Evolutionary conservation across 2,113 vertebrate species (phyloP).

Genomic region (Saccopteryx leptura): DNA sequence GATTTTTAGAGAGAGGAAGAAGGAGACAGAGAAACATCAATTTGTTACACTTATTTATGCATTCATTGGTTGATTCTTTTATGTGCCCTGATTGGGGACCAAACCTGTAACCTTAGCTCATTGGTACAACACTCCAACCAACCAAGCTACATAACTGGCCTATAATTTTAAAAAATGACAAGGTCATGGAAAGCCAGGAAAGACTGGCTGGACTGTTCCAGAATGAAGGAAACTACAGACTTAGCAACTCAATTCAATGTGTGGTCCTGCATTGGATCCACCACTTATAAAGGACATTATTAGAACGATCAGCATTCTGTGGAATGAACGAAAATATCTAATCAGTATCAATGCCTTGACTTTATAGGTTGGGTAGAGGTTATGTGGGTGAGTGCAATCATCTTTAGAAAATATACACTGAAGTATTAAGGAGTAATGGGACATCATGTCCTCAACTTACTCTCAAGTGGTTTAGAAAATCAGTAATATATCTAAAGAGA

Average conservation of each 20-base stretch:
- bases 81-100: no score
- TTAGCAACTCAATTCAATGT: no score
- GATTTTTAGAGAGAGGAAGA: no score
- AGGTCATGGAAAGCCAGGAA: background rate
- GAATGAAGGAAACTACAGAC: background rate
- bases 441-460: background rate
- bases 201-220: background rate
- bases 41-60: no score
- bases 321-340: background rate
- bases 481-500: background rate
- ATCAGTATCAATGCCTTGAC: background rate
- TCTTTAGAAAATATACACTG: background rate
- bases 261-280: background rate
- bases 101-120: no score
- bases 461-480: background rate
- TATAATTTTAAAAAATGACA: background rate
- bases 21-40: no score
- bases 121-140: no score
- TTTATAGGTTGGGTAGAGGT: background rate
- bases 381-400: background rate
- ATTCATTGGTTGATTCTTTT: no score
- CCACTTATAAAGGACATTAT: background rate
- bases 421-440: background rate
- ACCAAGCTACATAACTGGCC: no score
- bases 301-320: background rate